Evolutionary conservation across 2,797 vertebrate genomes (phyloP).

Genomic region (Tolypeutes matacus): DNA sequence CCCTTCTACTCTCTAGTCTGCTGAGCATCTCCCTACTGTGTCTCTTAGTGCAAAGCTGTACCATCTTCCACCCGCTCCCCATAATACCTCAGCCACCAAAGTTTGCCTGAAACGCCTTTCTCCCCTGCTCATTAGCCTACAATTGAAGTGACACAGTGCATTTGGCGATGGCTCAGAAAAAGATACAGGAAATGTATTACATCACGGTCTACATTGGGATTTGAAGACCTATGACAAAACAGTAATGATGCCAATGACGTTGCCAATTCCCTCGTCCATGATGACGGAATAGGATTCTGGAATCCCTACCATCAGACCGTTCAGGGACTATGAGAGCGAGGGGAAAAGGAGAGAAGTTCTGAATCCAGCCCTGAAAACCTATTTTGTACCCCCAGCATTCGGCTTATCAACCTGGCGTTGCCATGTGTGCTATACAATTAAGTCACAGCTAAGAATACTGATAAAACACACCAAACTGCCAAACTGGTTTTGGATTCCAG

Average conservation of each 20-base stretch:
- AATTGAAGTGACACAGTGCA: not conserved
- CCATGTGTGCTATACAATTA: accelerated
- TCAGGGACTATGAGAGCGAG: not conserved
- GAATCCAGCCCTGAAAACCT: not conserved
- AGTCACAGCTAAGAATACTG: not conserved
- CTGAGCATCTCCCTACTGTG: constrained; percentile 52
- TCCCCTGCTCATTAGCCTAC: constrained; percentile 63
- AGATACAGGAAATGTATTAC: not conserved
- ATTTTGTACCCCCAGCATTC: not conserved
- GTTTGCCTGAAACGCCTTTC: constrained; percentile 55
- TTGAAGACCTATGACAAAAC: not conserved
- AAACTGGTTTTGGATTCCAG: not conserved
- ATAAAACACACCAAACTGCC: not conserved
- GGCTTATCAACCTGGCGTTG: not conserved
- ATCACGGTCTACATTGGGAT: not conserved
- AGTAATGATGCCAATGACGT: not conserved
- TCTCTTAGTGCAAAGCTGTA: not conserved
- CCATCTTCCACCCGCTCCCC: constrained; percentile 36
- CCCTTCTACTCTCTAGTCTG: not conserved
- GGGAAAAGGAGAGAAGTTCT: not conserved
- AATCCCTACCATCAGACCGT: not conserved
- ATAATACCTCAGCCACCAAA: constrained; percentile 41
- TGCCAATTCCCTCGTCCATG: not conserved
- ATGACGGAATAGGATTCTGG: not conserved
- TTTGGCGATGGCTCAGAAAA: not conserved